Evolutionary conservation across 2,888 invertebrate genomes (phyloP).

Genomic region (Watsonalla cultraria): DNA sequence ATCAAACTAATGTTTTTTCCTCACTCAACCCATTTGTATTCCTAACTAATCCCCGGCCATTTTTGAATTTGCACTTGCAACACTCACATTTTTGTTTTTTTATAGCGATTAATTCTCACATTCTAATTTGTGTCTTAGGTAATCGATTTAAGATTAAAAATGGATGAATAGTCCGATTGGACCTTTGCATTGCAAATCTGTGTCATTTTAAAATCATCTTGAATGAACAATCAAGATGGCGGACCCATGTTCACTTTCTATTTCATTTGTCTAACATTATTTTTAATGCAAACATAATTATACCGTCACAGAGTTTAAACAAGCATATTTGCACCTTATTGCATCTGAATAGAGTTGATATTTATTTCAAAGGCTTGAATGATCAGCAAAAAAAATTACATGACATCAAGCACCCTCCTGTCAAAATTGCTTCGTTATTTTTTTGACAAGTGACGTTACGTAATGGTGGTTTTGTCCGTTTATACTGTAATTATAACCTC

Average conservation of each 20-base stretch:
- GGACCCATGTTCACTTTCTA: slow-evolving; percentile 44
- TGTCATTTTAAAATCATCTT: slow-evolving; percentile 24
- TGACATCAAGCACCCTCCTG: slow-evolving; percentile 49
- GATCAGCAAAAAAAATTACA: slow-evolving; percentile 25
- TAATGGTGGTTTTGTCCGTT: slow-evolving; percentile 29
- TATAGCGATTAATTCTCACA: not conserved
- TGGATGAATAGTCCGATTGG: not conserved
- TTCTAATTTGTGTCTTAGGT: not conserved
- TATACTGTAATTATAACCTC: slow-evolving; percentile 1
- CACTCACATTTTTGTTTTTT: no score
- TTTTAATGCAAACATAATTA: slow-evolving; percentile 19
- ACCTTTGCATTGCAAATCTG: slow-evolving; percentile 2
- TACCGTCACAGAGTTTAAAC: not conserved
- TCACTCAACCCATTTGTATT: no score
- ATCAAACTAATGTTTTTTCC: no score
- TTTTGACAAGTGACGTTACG: slow-evolving; percentile 36
- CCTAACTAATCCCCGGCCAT: no score
- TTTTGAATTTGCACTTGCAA: no score
- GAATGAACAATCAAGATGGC: slow-evolving; percentile 41
- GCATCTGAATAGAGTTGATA: slow-evolving; percentile 13
- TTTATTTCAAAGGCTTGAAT: slow-evolving; percentile 3
- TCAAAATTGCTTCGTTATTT: slow-evolving; percentile 39
- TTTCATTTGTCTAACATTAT: slow-evolving; percentile 47
- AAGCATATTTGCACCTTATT: slow-evolving; percentile 12
- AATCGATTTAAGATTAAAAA: not conserved